Percentiles rank a stretch among this genome's conserved stretches.
Evolutionary conservation across 1,140 invertebrate genomes (phyloP).

Genomic region (Drosophila lini): DNA sequence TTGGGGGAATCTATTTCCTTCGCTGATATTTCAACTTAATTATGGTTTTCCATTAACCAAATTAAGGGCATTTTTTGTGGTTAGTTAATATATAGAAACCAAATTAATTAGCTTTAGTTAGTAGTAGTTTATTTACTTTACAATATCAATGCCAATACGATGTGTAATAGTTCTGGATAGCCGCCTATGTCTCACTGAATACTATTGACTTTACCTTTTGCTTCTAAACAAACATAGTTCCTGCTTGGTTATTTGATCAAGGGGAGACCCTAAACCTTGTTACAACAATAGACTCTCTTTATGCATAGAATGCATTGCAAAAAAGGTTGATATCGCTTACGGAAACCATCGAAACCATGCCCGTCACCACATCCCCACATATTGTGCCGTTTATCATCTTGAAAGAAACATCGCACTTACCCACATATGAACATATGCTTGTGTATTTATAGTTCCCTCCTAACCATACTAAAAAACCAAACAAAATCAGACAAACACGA

Average conservation of each 20-base stretch:
- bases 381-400: constrained; percentile 3
- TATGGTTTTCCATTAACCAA: constrained; percentile 19
- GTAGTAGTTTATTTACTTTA: not conserved
- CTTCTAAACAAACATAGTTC: constrained; percentile 6
- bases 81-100: not conserved
- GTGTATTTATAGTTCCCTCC: constrained; percentile 48
- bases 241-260: constrained; percentile 4
- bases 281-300: constrained; percentile 12
- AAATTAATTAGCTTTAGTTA: not conserved
- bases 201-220: constrained; percentile 3
- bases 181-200: not conserved
- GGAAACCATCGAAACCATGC: not conserved
- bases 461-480: constrained; percentile 45
- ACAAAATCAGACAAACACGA: constrained; percentile 25
- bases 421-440: constrained; percentile 41
- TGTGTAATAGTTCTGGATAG: not conserved
- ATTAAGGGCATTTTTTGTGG: not conserved
- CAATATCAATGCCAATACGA: not conserved
- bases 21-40: not conserved
- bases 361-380: constrained; percentile 10
- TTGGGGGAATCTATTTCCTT: constrained; percentile 10
- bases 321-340: not conserved
- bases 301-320: not conserved
- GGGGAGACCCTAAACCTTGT: constrained; percentile 1
- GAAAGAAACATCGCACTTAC: constrained; percentile 28